phyloP scores from a whole-genome alignment of 1,140 invertebrate species.

The Berghia stephanieae region DNA sequence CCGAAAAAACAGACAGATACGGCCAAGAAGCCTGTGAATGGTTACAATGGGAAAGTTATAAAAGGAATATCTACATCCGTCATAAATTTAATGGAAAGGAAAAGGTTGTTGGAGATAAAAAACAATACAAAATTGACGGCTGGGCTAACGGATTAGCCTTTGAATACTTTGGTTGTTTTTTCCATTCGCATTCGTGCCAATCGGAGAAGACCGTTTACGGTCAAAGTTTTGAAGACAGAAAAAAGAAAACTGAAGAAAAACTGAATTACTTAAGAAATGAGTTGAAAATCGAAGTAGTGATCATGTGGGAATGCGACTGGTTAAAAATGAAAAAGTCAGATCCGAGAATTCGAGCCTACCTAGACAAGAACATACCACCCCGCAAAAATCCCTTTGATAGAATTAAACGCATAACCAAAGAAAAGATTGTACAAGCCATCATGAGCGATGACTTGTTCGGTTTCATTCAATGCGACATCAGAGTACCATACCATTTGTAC shows the following conservation, averaged over 20 bases:
- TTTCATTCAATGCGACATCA: slow-evolving; percentile 34
- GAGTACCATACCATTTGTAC: slow-evolving; percentile 27
- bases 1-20: slow-evolving; percentile 22
- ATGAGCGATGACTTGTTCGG: slow-evolving; percentile 26
- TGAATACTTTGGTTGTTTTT: slow-evolving; percentile 20
- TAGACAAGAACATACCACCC: not conserved
- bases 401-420: not conserved
- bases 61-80: not conserved
- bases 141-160: slow-evolving; percentile 5
- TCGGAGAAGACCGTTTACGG: not conserved
- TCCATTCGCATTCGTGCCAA: slow-evolving; percentile 13
- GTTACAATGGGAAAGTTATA: not conserved
- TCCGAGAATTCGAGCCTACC: not conserved
- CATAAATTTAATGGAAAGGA: slow-evolving; percentile 3
- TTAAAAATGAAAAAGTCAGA: not conserved
- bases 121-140: not conserved
- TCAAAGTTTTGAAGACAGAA: not conserved
- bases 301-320: slow-evolving; percentile 22
- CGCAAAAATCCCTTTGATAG: not conserved
- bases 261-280: not conserved
- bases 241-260: not conserved
- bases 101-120: not conserved
- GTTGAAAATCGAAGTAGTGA: not conserved
- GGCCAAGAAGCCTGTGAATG: not conserved
- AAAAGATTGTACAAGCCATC: slow-evolving; percentile 13